Evolutionary conservation across 2,797 vertebrate species (phyloP).

Genomic region (Bryconaethiops microstoma): DNA sequence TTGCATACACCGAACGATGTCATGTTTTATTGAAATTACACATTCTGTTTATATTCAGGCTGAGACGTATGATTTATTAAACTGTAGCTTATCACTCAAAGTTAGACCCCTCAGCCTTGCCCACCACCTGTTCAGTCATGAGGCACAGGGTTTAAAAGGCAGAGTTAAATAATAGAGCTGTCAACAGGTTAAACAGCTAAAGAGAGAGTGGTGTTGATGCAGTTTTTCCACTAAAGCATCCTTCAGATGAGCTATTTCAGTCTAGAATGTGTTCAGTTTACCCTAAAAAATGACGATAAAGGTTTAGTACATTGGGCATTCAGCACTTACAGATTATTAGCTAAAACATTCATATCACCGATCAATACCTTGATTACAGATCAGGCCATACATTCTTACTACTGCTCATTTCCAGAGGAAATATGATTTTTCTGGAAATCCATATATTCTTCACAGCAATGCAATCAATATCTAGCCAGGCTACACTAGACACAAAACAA

Average conservation of each 20-base stretch:
- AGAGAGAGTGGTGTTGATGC: too few species aligned
- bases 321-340: not conserved
- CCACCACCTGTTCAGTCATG: too few species aligned
- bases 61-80: too few species aligned
- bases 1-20: not conserved
- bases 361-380: not conserved
- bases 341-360: not conserved
- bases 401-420: slow-evolving; percentile 24
- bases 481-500: slow-evolving; percentile 12
- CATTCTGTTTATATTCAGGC: not conserved
- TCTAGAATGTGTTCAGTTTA: too few species aligned
- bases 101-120: too few species aligned
- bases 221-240: too few species aligned
- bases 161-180: too few species aligned
- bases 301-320: not conserved
- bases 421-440: slow-evolving; percentile 24
- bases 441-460: slow-evolving; percentile 1
- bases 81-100: too few species aligned
- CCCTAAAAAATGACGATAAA: too few species aligned
- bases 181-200: too few species aligned
- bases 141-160: too few species aligned
- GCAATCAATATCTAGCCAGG: slow-evolving; percentile 9
- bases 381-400: not conserved
- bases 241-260: too few species aligned
- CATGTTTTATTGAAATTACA: not conserved